These are phyloP conservation scores for Ochlodes sylvanus DNA, from an alignment of 2,888 invertebrate species.

Conservation along the genomic window DNA sequence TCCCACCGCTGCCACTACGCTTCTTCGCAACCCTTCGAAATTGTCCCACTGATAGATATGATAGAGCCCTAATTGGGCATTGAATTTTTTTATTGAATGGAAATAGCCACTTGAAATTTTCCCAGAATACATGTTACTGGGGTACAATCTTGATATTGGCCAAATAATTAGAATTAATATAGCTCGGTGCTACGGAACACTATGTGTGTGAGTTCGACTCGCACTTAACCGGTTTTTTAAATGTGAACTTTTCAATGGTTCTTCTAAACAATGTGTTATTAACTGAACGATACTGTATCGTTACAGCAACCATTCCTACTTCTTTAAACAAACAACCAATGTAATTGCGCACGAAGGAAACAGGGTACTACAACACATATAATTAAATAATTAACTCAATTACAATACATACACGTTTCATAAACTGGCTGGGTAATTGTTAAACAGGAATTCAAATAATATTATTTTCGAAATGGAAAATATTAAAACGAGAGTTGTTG, in stretches of 20 bases:
- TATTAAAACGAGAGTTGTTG: neutral
- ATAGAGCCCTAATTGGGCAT: too few relatives aligned
- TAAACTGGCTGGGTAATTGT: slow-evolving; percentile 20
- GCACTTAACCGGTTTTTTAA: neutral
- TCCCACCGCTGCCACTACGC: neutral
- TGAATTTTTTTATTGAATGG: too few relatives aligned
- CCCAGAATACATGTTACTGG: too few relatives aligned
- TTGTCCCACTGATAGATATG: too few relatives aligned
- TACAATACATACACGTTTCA: slow-evolving; percentile 27
- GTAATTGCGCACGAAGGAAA: slow-evolving; percentile 21
- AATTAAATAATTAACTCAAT: slow-evolving; percentile 34
- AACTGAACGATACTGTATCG: slow-evolving; percentile 3
- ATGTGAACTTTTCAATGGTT: neutral
- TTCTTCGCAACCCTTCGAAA: too few relatives aligned
- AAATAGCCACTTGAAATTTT: too few relatives aligned
- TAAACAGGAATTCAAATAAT: slow-evolving; percentile 5
- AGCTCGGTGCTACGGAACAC: too few relatives aligned
- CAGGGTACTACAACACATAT: slow-evolving; percentile 17
- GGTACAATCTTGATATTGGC: too few relatives aligned
- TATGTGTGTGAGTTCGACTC: too few relatives aligned
- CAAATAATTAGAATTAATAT: too few relatives aligned
- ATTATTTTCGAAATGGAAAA: neutral
- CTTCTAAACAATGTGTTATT: slow-evolving; percentile 8
- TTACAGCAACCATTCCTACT: slow-evolving; percentile 4
- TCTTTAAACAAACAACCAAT: slow-evolving; percentile 21